Evolutionary conservation across 2,888 invertebrate species (phyloP).

Genomic region (Tachystola acroxantha): DNA sequence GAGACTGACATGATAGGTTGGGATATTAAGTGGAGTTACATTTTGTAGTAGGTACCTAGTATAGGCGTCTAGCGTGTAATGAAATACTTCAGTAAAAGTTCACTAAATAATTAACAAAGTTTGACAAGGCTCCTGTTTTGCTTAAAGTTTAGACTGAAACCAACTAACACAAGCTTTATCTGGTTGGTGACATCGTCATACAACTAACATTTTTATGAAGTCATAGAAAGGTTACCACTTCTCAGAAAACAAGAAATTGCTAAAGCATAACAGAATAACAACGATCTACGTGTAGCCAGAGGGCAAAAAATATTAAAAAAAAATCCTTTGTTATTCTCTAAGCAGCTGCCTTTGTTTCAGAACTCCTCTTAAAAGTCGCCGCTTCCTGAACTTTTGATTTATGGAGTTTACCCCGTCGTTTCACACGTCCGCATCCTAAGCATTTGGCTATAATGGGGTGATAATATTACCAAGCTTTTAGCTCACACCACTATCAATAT

Average conservation of each 20-base stretch:
- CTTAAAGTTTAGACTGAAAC: no score
- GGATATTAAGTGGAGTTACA: neutral
- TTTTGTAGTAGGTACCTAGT: no score
- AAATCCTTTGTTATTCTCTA: conserved; percentile 29
- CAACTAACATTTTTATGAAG: neutral
- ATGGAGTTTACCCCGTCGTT: conserved; percentile 19
- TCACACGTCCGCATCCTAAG: conserved; percentile 24
- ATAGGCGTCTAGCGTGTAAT: no score
- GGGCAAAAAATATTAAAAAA: conserved; percentile 31
- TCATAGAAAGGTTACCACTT: conserved; percentile 6
- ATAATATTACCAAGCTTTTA: conserved; percentile 27
- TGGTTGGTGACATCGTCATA: neutral
- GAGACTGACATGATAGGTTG: conserved; percentile 10
- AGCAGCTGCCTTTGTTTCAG: conserved; percentile 38
- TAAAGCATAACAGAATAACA: conserved; percentile 6
- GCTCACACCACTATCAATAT: conserved; percentile 10
- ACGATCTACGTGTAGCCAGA: conserved; percentile 6
- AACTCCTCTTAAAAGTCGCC: conserved; percentile 35
- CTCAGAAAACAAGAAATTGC: conserved; percentile 1
- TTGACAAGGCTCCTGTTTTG: no score
- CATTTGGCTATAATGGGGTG: conserved; percentile 40
- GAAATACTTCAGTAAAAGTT: no score
- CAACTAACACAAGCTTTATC: no score
- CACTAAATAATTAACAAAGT: no score
- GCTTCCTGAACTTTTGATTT: conserved; percentile 53